These are phyloP conservation scores for Drosophila kanapiae DNA, from an alignment of 1,140 invertebrate species.

Conservation along the genomic window DNA sequence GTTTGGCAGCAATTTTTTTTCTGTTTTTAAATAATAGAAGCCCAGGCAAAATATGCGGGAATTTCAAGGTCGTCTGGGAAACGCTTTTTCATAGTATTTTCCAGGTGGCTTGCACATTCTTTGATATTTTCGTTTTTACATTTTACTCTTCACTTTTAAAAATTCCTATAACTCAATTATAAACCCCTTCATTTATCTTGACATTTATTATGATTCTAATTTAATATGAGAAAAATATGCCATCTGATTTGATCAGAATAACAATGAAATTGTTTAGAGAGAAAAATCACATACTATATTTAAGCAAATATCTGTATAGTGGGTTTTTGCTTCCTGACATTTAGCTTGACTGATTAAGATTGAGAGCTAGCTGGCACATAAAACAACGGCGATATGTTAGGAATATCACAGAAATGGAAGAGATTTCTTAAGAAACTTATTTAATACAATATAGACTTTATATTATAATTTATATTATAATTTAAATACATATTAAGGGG, in stretches of 20 bases:
- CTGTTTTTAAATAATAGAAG: not conserved
- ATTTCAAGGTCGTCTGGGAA: slow-evolving; percentile 27
- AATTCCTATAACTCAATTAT: not conserved
- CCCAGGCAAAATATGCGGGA: slow-evolving; percentile 33
- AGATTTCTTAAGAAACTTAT: not conserved
- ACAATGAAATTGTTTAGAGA: not conserved
- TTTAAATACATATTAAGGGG: no score
- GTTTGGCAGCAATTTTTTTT: slow-evolving; percentile 23
- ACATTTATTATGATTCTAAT: slow-evolving; percentile 32
- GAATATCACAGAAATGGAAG: not conserved
- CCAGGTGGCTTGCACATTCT: slow-evolving; percentile 23
- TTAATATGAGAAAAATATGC: slow-evolving; percentile 7
- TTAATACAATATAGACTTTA: no score
- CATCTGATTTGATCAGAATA: slow-evolving; percentile 4
- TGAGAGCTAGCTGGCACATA: not conserved
- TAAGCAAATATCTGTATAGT: not conserved
- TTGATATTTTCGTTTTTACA: slow-evolving; percentile 1
- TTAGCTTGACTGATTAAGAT: slow-evolving; percentile 33
- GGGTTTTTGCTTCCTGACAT: slow-evolving; percentile 16
- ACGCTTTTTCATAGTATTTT: not conserved
- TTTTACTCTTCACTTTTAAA: not conserved
- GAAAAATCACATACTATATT: not conserved
- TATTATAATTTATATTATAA: not conserved
- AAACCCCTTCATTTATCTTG: slow-evolving; percentile 9
- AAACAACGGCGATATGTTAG: not conserved